Evolutionary conservation across 2,113 vertebrate genomes (phyloP), one percentile per base, ranked within the genome.

Genomic region (Narcine bancroftii): DNA sequence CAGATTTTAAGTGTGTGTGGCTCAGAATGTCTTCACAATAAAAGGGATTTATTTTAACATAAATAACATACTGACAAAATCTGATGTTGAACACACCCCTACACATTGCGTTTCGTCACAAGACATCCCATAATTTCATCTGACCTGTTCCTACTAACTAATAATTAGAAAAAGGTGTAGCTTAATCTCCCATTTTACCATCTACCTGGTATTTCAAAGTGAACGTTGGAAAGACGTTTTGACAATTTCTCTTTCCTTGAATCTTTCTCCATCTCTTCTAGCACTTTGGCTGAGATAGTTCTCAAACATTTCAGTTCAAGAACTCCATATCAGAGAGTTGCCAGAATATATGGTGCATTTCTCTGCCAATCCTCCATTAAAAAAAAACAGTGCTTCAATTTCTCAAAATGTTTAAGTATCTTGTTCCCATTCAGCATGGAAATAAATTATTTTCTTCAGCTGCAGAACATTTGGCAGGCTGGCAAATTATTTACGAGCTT

Each of bases 371-470:
- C 4, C 21, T 9, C 21, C 45, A 2, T 42, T n/a, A n/a, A n/a
- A n/a, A 60, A 60, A 7, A 39, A 42, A 21, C 21, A 50, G 47
- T 79, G 76, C 45, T 79, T 10, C 45, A 21, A 50, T 79, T 79
- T 79, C 24, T 29, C 45, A 13, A 19, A 50, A 5, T 79, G 2
- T 47, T 79, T 26, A 79, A 50, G 45, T 79, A 79, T 79, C 45
- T 79, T 47, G 76, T 79, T 50, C 76, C 45, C 76, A 47, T 26
- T 79, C 42, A 50, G 6, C 26, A 6, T 79, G 76, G 29, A 83
- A 83, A 83, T 83, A 83, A 83, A 83, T 50, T 29, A 53, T 53
- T 53, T 83, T 29, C 79, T 83, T 83, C 79, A 33, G 11, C 53
- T 83, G 1, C 47, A 56, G 50, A 83, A 53, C 13, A 83, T 50